These are phyloP conservation scores for Esox lucius DNA, from an alignment of 2,797 vertebrate genomes.

Conservation along the genomic window DNA sequence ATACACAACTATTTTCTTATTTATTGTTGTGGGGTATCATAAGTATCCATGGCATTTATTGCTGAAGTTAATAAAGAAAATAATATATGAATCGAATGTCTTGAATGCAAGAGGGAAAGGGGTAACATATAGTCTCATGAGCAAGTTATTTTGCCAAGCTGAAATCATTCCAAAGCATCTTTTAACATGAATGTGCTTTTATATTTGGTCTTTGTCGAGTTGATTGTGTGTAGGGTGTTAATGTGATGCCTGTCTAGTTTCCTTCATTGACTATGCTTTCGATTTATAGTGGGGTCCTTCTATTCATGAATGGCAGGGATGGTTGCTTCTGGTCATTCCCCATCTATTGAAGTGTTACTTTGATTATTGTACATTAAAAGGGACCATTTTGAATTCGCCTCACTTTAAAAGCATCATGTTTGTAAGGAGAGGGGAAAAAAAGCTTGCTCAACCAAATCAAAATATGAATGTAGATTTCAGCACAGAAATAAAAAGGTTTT, in stretches of 20 bases:
- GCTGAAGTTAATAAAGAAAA: slow-evolving; percentile 51
- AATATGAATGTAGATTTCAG: slow-evolving; percentile 72
- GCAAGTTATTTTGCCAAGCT: slow-evolving; percentile 44
- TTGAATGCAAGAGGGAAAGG: slow-evolving; percentile 40
- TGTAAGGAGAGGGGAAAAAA: slow-evolving; percentile 38
- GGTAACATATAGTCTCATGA: slow-evolving; percentile 30
- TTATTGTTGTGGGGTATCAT: slow-evolving; percentile 64
- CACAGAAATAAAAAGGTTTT: slow-evolving; percentile 58
- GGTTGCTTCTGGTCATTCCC: slow-evolving; percentile 35
- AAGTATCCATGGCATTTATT: slow-evolving; percentile 51
- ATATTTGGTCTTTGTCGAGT: slow-evolving; percentile 46
- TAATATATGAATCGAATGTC: slow-evolving; percentile 73
- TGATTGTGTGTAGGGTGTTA: slow-evolving; percentile 44
- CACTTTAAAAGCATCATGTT: slow-evolving; percentile 40
- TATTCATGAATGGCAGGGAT: not conserved
- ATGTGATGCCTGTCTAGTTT: not conserved
- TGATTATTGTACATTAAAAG: slow-evolving; percentile 25
- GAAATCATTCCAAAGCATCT: slow-evolving; percentile 78
- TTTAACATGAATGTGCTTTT: slow-evolving; percentile 74
- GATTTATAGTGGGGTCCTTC: not conserved
- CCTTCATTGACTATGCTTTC: slow-evolving; percentile 14
- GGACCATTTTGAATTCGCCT: slow-evolving; percentile 30
- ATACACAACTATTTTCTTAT: slow-evolving; percentile 68
- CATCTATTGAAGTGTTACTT: slow-evolving; percentile 36
- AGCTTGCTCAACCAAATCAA: slow-evolving; percentile 64